Evolutionary conservation across 2,888 invertebrate species (phyloP).

Genomic region (Antitype chi): DNA sequence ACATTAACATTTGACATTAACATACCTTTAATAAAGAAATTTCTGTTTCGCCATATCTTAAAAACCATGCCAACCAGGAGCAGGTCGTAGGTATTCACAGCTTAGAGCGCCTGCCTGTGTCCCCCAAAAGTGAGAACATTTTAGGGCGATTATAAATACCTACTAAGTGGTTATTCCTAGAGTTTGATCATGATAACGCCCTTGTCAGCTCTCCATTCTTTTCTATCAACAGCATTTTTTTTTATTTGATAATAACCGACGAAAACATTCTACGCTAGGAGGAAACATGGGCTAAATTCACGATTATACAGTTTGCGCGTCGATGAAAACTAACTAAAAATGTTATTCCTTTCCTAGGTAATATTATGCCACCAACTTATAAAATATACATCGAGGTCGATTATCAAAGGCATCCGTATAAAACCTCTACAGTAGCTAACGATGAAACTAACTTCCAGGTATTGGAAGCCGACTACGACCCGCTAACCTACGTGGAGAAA

Average conservation of each 20-base stretch:
- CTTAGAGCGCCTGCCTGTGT: background rate
- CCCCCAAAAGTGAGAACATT: background rate
- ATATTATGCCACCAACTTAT: background rate
- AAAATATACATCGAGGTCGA: background rate
- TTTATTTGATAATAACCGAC: too few relatives aligned
- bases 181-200: background rate
- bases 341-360: background rate
- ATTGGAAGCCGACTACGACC: constrained; percentile 96
- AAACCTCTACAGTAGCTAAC: background rate
- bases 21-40: too few relatives aligned
- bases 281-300: too few relatives aligned
- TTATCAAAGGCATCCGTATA: background rate
- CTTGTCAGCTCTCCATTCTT: background rate
- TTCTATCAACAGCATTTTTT: background rate
- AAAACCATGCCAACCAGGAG: too few relatives aligned
- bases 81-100: too few relatives aligned
- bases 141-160: background rate
- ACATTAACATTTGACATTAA: too few relatives aligned
- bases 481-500: constrained; percentile 97
- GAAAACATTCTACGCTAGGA: too few relatives aligned
- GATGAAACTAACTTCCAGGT: constrained; percentile 85
- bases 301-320: too few relatives aligned
- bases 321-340: background rate
- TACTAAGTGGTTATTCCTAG: background rate
- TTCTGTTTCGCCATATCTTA: too few relatives aligned